Base-by-base conservation (phyloP, 2,888 invertebrate species). In the Epirrhoe tristata region DNA sequence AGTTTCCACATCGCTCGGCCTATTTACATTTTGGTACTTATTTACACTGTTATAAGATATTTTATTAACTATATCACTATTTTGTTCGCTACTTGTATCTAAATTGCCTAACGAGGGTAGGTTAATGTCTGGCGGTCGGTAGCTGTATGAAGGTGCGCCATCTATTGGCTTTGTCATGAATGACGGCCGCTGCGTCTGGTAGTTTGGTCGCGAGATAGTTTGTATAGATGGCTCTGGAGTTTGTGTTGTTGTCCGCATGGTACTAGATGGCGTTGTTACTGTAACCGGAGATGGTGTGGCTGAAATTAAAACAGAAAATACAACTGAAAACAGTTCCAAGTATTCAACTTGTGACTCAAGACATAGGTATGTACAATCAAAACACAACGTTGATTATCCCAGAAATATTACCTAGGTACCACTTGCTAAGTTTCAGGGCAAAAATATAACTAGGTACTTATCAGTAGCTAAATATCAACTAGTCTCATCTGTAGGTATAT, bases 21-120 rank as follows among this genome's bases (percentile, higher is more conserved):
- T 92, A 92, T 93, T 89, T 91, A 91, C 89, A 92, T 90, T 93
- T 92, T 93, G 93, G 89, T 93, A 92, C 86, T 91, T 93, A 93
- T 93, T 92, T 91, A 93, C 91, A 93, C 85, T 92, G 91, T 86
- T 92, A 92, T 92, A 93, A 77, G 89, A 84, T 90, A 92, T 86
- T 93, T 93, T 93, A 93, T 92, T 86, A 90, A 89, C 91, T 93
- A 93, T 91, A 93, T 93, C 93, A 93, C 93, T 92, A 89, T 91
- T 91, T 89, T 92, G 90, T 89, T 91, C 92, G 89, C 87, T 91
- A 90, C 85, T 90, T 84, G 91, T 85, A 81, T 87, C 91, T 91
- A 91, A 83, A 83, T 86, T 91, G 82, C 85, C 89, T 87, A 91
- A 79, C 70, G 89, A 87, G 76, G 93, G 93, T 85, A 92, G 77